phyloP scores from a whole-genome alignment of 2,888 invertebrate genomes.

The Dryadula phaetusa region DNA sequence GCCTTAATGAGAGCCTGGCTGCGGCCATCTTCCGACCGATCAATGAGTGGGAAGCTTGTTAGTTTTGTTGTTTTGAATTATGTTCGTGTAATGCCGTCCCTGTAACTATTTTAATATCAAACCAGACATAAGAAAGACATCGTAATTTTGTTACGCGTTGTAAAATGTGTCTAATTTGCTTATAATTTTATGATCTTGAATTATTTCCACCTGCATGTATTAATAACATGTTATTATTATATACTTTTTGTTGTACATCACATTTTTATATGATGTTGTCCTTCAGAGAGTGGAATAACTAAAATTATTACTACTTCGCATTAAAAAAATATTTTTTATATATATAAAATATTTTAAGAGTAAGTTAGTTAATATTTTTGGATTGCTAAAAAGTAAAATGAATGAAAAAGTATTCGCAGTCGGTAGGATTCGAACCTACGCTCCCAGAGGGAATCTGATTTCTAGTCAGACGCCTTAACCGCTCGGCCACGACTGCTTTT shows the following conservation, averaged over 20 bases:
- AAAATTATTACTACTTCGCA: not conserved
- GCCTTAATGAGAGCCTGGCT: constrained; percentile 67
- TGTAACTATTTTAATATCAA: constrained; percentile 44
- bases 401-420: constrained; percentile 84
- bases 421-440: constrained; percentile 96
- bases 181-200: constrained; percentile 34
- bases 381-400: not conserved
- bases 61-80: constrained; percentile 56
- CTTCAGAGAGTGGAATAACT: not conserved
- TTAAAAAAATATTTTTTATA: not conserved
- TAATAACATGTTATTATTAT: constrained; percentile 2
- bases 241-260: not conserved
- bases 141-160: constrained; percentile 45
- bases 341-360: not conserved
- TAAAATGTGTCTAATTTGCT: constrained; percentile 28
- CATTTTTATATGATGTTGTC: not conserved
- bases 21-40: constrained; percentile 70
- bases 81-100: constrained; percentile 43
- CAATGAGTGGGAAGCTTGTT: constrained; percentile 59
- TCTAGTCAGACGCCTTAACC: constrained; percentile 96
- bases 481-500: constrained; percentile 92
- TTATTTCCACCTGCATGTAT: constrained; percentile 15
- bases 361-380: not conserved
- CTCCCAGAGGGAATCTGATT: constrained; percentile 96
- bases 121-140: constrained; percentile 41